Evolutionary conservation across 1,140 invertebrate species (phyloP), one percentile per base, ranked within the genome.

Genomic region (Eumaeus atala): DNA sequence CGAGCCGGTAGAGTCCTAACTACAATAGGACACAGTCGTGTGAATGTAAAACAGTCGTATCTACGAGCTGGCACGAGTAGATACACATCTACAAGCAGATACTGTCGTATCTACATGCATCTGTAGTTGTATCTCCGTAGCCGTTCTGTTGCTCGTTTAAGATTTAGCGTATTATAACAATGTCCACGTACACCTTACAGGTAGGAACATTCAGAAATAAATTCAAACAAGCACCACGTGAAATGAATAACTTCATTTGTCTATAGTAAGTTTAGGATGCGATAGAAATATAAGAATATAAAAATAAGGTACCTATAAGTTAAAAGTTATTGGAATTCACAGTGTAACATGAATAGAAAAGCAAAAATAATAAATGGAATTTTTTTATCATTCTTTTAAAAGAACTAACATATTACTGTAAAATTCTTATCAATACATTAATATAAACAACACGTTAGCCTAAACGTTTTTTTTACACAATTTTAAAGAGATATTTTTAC

Each of bases 401-500:
- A 78, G 77, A 79, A 76, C 58, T 72, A 69, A 82, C 74, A 82
- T 72, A 80, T 67, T 77, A 72, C 67, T 72, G 75, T 72, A 73
- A 74, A 75, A 70, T 73, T 67, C 78, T 82, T 84, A 83, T 78
- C 72, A 76, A 77, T 81, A 80, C 75, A 80, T 79, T 77, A 60
- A 75, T 86, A 84, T 78, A 87, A 84, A 87, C 81, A 84, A 83
- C 79, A 74, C 72, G 79, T 78, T 69, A 81, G 70, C 72, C 79
- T 84, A 80, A 62, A 79, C 65, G 67, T 79, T 81, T 70, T 73
- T 77, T 74, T 78, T n/a, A n/a, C n/a, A 70, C 77, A 61, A 77
- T 61, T 77, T 82, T 81, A 81, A 70, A 76, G 72, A 87, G 75
- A 87, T 84, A 87, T 87, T 84, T 80, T 84, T 85, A 84, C 84